Evolutionary conservation across 1,140 invertebrate species (phyloP).

Genomic region (Meteorus sp.): DNA sequence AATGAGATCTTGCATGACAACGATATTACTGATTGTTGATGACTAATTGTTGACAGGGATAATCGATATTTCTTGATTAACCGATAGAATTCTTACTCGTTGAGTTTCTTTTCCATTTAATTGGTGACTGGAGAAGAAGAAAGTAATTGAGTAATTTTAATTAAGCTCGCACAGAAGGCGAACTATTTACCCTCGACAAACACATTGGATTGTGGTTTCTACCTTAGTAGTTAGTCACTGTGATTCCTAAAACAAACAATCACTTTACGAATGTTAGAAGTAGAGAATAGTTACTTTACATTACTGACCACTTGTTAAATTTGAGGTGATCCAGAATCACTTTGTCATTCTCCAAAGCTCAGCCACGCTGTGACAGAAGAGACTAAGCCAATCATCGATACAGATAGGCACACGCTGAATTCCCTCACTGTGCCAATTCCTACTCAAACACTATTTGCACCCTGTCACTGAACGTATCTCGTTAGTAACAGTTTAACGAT

Average conservation of each 20-base stretch:
- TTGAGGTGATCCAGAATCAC: not conserved
- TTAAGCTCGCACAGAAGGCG: not conserved
- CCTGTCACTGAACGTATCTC: slow-evolving; percentile 2
- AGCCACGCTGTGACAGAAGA: not conserved
- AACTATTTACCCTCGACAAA: slow-evolving; percentile 1
- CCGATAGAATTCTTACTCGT: no score
- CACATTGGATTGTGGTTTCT: not conserved
- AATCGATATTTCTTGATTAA: no score
- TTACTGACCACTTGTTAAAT: not conserved
- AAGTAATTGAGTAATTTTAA: not conserved
- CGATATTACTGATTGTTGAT: no score
- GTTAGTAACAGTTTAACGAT: slow-evolving; percentile 5
- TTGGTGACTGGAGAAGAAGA: no score
- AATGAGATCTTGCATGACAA: no score
- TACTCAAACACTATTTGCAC: slow-evolving; percentile 1
- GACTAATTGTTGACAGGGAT: no score
- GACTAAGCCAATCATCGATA: not conserved
- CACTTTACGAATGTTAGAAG: not conserved
- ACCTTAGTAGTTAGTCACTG: not conserved
- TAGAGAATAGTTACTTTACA: no score
- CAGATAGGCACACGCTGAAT: not conserved
- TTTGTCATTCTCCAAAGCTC: not conserved
- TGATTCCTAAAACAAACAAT: not conserved
- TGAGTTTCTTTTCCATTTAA: no score
- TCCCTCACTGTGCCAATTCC: not conserved